phyloP scores from a whole-genome alignment of 2,888 invertebrate species.

The Nineta flava region DNA sequence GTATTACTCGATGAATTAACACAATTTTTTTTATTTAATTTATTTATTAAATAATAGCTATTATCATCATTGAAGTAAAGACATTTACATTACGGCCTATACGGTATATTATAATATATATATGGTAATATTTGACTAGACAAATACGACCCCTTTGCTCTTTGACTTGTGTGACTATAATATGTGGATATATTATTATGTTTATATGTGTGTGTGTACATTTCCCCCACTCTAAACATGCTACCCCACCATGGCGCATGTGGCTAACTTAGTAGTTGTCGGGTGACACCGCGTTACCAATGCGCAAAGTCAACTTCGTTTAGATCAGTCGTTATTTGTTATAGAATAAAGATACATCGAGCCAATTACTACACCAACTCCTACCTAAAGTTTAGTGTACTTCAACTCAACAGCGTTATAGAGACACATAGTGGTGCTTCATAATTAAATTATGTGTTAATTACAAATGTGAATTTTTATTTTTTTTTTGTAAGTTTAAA shows the following conservation, averaged over 20 bases:
- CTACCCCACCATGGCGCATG: background rate
- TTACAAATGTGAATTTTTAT: no score
- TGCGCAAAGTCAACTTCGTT: background rate
- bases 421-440: no score
- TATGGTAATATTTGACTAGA: constrained; percentile 1
- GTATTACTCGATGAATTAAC: no score
- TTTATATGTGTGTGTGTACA: background rate
- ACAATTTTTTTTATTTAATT: no score
- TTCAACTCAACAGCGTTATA: no score
- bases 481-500: no score
- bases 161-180: background rate
- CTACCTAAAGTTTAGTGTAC: no score
- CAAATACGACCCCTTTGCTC: constrained; percentile 1
- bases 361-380: background rate
- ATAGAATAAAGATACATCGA: background rate
- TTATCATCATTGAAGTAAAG: no score
- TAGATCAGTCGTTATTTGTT: background rate
- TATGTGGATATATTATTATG: no score
- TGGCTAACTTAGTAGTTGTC: background rate
- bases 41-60: no score
- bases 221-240: background rate
- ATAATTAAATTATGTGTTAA: no score
- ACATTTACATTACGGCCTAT: no score
- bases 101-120: background rate
- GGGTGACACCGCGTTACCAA: constrained; percentile 1